phyloP scores from a whole-genome alignment of 1,140 invertebrate genomes.

The Papilio xuthus region DNA sequence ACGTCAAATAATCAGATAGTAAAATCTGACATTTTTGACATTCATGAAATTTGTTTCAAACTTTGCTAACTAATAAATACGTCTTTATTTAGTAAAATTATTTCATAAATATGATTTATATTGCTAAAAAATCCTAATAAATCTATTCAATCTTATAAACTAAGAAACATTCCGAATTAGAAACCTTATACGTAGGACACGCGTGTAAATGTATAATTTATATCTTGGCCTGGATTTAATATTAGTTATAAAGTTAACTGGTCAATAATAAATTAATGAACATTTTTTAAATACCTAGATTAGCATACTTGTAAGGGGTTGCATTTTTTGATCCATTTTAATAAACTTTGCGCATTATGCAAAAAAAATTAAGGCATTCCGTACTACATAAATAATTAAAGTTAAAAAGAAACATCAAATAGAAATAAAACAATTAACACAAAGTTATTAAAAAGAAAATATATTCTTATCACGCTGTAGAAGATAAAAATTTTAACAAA shows the following conservation, averaged over 20 bases:
- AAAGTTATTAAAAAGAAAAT: no score
- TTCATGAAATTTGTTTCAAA: background rate
- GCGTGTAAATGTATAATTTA: background rate
- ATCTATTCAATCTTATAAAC: no score
- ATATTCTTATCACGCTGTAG: no score
- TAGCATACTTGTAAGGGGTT: background rate
- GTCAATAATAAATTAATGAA: background rate
- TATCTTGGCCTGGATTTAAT: background rate
- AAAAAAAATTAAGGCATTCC: no score
- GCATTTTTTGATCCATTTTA: no score
- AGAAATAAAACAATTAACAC: no score
- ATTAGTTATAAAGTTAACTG: background rate
- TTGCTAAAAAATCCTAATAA: background rate
- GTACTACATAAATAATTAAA: no score
- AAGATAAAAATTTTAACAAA: no score
- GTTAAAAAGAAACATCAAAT: no score
- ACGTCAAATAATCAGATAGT: background rate
- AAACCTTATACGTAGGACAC: background rate
- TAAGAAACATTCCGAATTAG: background rate
- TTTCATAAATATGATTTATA: conserved; percentile 4
- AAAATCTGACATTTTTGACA: background rate
- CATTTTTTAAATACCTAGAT: background rate
- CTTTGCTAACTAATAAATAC: background rate
- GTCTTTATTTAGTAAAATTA: background rate
- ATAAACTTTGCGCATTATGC: no score